A percentile compares a stretch with the other conserved stretches of the same genome.
Evolutionary conservation across 2,797 vertebrate genomes (phyloP).

Genomic region (Cyprinella venusta): DNA sequence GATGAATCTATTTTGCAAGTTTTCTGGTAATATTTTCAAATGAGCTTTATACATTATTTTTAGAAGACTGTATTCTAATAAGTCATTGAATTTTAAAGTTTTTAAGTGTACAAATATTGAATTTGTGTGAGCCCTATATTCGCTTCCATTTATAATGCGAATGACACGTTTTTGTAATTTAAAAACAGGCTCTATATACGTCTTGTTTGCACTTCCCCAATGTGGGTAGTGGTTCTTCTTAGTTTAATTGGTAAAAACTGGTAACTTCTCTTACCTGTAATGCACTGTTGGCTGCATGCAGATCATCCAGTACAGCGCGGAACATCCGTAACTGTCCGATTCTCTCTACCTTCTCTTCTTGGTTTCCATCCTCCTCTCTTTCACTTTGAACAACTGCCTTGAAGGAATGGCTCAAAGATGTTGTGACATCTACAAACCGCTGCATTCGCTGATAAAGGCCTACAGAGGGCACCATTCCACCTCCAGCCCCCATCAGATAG

Average conservation of each 20-base stretch:
- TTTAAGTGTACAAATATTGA: too few species aligned
- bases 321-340: conserved; percentile 88
- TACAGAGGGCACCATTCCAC: conserved; percentile 25
- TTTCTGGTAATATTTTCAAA: too few species aligned
- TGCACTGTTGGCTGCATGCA: conserved; percentile 84
- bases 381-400: conserved; percentile 80
- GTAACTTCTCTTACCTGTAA: conserved; percentile 77
- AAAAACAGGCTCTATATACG: too few species aligned
- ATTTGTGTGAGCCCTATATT: too few species aligned
- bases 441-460: conserved; percentile 59
- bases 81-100: too few species aligned
- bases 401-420: conserved; percentile 89
- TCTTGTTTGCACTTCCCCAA: too few species aligned
- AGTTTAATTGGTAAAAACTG: neutral
- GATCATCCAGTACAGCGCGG: conserved; percentile 87
- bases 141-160: too few species aligned
- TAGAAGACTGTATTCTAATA: too few species aligned
- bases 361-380: conserved; percentile 54
- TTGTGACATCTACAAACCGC: conserved; percentile 85
- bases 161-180: too few species aligned
- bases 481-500: neutral
- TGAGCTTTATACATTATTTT: too few species aligned
- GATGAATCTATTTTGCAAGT: too few species aligned
- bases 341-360: conserved; percentile 72
- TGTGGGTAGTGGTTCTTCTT: too few species aligned